Evolutionary conservation across 2,888 invertebrate genomes (phyloP), one percentile per base, ranked within the genome.

Genomic region (Erynnis tages): DNA sequence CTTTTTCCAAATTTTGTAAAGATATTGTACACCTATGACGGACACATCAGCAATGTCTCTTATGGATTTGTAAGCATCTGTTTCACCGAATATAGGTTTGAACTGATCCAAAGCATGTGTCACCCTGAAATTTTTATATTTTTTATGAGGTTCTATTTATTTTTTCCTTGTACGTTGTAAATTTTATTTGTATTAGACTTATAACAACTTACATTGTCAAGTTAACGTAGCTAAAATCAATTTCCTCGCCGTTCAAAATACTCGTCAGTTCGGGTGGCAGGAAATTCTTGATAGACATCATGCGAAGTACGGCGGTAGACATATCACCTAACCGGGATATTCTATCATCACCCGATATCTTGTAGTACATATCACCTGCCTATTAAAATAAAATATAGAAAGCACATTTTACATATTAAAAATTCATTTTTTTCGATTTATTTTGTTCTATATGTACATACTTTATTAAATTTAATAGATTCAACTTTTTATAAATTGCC

Each of bases 351-450:
- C 88, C 88, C 0, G 84, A 80, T 48, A 92, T 69, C 58, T 90
- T 90, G 25, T 73, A 80, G 67, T 90, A 82, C 79, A 90, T 84
- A 45, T 80, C 73, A 7, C 89, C 90, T 48, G 83, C 55, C 90
- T 90, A 30, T n/a, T n/a, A n/a, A n/a, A n/a, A n/a, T n/a, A n/a
- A n/a, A n/a, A n/a, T 21, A 1, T 4, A 40, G 8, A 21, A 21
- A 21, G 5, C 21, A 21, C n/a, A n/a, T n/a, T n/a, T n/a, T n/a
- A n/a, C n/a, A n/a, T n/a, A n/a, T n/a, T n/a, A n/a, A 29, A 45
- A 17, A 10, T 21, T n/a, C 14, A 17, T 7, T 2, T 19, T 35
- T 35, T n/a, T n/a, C n/a, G n/a, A n/a, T n/a, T n/a, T n/a, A n/a
- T n/a, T n/a, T n/a, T n/a, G n/a, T n/a, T n/a, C n/a, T n/a, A n/a